Base-by-base conservation (phyloP, 2,888 invertebrate species). In the Osmoderma eremita region DNA sequence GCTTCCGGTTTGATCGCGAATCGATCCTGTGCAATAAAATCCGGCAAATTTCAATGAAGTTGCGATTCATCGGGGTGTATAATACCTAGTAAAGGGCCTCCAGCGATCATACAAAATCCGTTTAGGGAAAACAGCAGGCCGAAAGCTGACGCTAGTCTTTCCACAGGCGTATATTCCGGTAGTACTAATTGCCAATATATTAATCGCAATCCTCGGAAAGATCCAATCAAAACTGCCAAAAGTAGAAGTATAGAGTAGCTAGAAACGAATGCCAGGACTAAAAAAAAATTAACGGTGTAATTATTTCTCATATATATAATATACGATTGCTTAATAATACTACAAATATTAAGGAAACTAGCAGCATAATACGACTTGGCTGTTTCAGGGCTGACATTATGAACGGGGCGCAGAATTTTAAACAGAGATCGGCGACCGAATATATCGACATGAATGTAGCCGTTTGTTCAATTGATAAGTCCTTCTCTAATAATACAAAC, bases 101-200 rank as follows among this genome's bases (percentile, higher is more conserved):
- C 83, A 4, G 81, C 80, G 49, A 87, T 80, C 38, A 88, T 83
- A 48, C 87, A 81, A 51, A 88, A 78, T 13, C 89, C 89, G 77
- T 88, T 89, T 70, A 84, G 83, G 65, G 88, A 84, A 85, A 88
- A 88, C 76, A 89, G 89, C 54, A 90, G 86, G 1, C 89, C 88
- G 2, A 87, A 85, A 1, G 90, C 90, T 51, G 86, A 86, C 1
- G 88, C 84, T 18, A 89, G 79, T 70, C 86, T 82, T 50, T 88
- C 87, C 22, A 89, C 78, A 0, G 88, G 87, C 5, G 90, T 87
- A 72, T 89, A 85, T 75, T 82, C 86, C 0, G 90, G 89, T 62
- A 90, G 86, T 2, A 89, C 85, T 10, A 89, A 81, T 54, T 85
- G 84, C 85, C 89, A 87, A 74, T 88, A 89, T 0, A 89, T 88